phyloP scores from a whole-genome alignment of 1,140 invertebrate genomes.

The Lasioglossum albipes region DNA sequence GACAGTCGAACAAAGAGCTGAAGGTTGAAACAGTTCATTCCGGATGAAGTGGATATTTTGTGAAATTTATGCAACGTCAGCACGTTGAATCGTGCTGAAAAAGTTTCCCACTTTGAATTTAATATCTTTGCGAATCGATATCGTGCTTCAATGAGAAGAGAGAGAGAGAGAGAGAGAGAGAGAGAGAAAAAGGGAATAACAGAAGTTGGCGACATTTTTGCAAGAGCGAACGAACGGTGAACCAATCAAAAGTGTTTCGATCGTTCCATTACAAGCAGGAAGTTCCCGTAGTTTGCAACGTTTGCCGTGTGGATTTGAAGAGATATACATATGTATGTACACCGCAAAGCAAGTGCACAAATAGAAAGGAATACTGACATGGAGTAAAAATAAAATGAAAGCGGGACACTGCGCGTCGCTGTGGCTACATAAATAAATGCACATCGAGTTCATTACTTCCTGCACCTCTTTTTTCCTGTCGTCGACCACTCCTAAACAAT shows the following conservation, averaged over 20 bases:
- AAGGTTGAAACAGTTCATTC: not conserved
- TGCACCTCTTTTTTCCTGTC: not conserved
- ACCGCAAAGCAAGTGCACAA: conserved; percentile 31
- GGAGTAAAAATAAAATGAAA: conserved; percentile 48
- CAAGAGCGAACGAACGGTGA: not conserved
- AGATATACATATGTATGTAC: conserved; percentile 4
- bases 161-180: too few species aligned
- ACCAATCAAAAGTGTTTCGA: not conserved
- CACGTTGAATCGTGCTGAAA: not conserved
- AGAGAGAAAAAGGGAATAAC: not conserved
- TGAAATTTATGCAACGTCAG: not conserved
- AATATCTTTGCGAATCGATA: not conserved
- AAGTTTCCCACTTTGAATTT: not conserved
- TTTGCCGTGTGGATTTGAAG: conserved; percentile 17
- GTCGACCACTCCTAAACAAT: not conserved
- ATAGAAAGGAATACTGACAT: conserved; percentile 44
- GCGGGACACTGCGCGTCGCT: conserved; percentile 19
- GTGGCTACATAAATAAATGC: conserved; percentile 37
- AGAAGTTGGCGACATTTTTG: not conserved
- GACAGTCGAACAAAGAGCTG: not conserved
- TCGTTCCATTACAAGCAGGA: conserved; percentile 3
- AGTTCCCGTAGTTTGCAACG: not conserved
- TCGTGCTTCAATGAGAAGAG: not conserved
- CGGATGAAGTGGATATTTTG: not conserved
- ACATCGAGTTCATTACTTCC: conserved; percentile 21